A percentile compares a stretch with the other conserved stretches of the same genome.
These are phyloP conservation scores for Monodelphis domestica DNA, from an alignment of 2,797 vertebrate genomes.

Conservation along the genomic window DNA sequence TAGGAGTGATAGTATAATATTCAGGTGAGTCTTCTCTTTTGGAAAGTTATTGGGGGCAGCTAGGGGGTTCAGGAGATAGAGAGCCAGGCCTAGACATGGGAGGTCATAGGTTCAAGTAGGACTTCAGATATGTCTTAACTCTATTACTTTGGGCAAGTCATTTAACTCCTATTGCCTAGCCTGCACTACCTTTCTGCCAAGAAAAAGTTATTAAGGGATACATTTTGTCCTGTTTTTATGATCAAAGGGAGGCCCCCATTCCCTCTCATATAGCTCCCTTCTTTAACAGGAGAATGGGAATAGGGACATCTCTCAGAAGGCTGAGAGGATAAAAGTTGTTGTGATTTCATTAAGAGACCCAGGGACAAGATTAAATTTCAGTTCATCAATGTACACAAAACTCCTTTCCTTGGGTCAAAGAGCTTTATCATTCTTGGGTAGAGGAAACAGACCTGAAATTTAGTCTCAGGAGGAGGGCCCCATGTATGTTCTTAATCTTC, in stretches of 20 bases:
- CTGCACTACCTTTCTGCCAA: no score
- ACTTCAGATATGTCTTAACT: no score
- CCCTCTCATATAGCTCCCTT: background rate
- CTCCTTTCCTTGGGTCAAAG: background rate
- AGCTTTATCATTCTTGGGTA: background rate
- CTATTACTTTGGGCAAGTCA: no score
- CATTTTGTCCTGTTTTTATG: background rate
- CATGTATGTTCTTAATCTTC: constrained; percentile 21
- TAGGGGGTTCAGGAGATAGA: no score
- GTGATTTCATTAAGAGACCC: background rate
- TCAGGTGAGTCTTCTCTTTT: constrained; percentile 18
- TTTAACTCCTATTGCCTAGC: no score
- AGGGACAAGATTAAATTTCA: background rate
- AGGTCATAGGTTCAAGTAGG: no score
- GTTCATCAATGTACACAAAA: background rate
- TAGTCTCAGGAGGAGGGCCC: background rate
- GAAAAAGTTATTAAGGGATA: constrained; percentile 5
- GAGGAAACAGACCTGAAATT: background rate
- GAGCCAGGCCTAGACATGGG: no score
- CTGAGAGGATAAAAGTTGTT: background rate
- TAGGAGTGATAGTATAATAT: background rate
- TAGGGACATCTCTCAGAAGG: background rate
- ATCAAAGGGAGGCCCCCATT: background rate
- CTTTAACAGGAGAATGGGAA: constrained; percentile 4
- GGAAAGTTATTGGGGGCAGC: constrained; percentile 22